Percentiles rank a stretch among this genome's conserved stretches.
phyloP scores from a whole-genome alignment of 2,888 invertebrate genomes.

The Himalopsyche japonica region DNA sequence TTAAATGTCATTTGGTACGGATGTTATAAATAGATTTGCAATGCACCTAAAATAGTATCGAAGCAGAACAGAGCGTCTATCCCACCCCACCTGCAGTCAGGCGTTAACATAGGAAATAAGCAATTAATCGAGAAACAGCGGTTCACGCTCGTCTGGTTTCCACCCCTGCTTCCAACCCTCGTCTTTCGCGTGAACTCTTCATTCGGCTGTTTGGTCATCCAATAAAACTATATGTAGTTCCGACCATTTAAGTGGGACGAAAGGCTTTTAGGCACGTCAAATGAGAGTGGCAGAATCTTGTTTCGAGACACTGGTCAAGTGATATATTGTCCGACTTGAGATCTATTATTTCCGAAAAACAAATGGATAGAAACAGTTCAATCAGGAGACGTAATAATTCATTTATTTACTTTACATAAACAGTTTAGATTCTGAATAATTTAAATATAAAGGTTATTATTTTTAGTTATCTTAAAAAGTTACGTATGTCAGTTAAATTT shows the following conservation, averaged over 20 bases:
- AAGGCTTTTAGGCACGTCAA: background rate
- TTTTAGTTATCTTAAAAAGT: no score
- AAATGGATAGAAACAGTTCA: background rate
- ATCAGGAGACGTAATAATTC: no score
- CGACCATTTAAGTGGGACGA: background rate
- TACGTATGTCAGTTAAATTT: no score
- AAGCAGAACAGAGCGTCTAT: background rate
- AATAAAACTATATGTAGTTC: background rate
- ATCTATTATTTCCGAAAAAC: background rate
- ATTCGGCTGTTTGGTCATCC: background rate
- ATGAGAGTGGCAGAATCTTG: background rate
- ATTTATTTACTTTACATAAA: no score
- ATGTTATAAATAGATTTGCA: background rate
- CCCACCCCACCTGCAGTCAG: background rate
- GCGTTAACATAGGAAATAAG: constrained; percentile 10
- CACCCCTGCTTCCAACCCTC: background rate
- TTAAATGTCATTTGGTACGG: background rate
- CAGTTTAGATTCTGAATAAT: no score
- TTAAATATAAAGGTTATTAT: no score
- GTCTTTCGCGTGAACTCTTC: background rate
- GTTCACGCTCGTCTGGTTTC: background rate
- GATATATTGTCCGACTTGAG: background rate
- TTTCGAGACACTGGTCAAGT: background rate
- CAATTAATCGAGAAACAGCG: constrained; percentile 4
- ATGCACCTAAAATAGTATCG: background rate